phyloP scores from a whole-genome alignment of 2,113 vertebrate genomes.

The Grammomys surdaster region DNA sequence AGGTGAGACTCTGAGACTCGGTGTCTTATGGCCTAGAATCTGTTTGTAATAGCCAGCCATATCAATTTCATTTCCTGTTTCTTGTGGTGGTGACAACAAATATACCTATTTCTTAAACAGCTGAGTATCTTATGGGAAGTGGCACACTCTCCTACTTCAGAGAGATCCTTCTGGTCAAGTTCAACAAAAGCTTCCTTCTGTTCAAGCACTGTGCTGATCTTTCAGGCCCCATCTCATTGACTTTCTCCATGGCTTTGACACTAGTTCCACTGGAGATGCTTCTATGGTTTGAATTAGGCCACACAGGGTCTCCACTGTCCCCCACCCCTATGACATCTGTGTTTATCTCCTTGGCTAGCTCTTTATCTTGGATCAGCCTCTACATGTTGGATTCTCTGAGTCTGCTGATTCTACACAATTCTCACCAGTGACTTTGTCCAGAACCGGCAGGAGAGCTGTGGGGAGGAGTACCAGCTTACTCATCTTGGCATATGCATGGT shows the following conservation, averaged over 20 bases:
- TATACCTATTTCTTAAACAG: not conserved
- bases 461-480: not conserved
- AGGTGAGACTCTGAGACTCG: not conserved
- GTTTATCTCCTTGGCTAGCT: not conserved
- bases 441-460: not conserved
- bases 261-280: not conserved
- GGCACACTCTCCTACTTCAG: not conserved
- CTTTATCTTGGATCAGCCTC: not conserved
- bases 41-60: not conserved
- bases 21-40: not conserved
- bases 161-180: not conserved
- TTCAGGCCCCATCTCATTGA: not conserved
- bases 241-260: not conserved
- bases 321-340: not conserved
- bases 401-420: not conserved
- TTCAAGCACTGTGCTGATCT: not conserved
- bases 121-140: not conserved
- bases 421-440: not conserved
- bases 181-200: not conserved
- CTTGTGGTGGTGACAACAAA: not conserved
- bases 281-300: not conserved
- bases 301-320: no score
- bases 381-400: not conserved
- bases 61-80: not conserved
- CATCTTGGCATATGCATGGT: not conserved